phyloP scores from a whole-genome alignment of 1,140 invertebrate species.

The Drosophila repleta region DNA sequence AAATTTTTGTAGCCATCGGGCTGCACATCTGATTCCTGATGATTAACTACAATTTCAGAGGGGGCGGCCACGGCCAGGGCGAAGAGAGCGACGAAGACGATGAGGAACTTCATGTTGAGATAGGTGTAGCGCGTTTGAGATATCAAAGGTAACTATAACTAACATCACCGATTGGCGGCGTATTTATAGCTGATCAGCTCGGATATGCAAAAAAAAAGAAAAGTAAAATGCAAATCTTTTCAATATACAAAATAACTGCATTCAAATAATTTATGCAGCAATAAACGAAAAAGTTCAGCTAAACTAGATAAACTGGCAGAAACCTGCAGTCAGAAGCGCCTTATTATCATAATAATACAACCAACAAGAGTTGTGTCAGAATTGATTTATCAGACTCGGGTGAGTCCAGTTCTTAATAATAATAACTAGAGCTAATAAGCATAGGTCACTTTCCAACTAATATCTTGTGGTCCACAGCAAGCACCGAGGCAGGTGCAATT shows the following conservation, averaged over 20 bases:
- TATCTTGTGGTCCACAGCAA: too few relatives aligned
- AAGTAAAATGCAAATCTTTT: too few relatives aligned
- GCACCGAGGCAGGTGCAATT: too few relatives aligned
- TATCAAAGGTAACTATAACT: slow-evolving; percentile 42
- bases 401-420: too few relatives aligned
- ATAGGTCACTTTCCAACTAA: not conserved
- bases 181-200: slow-evolving; percentile 44
- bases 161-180: slow-evolving; percentile 21
- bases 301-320: not conserved
- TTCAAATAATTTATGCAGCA: too few relatives aligned
- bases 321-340: too few relatives aligned
- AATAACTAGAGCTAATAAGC: too few relatives aligned
- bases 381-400: too few relatives aligned
- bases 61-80: slow-evolving; percentile 60
- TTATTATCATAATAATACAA: too few relatives aligned
- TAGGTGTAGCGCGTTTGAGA: slow-evolving; percentile 38
- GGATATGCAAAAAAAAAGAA: not conserved
- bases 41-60: slow-evolving; percentile 51
- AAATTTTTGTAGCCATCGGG: slow-evolving; percentile 78
- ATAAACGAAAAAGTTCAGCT: too few relatives aligned
- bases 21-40: slow-evolving; percentile 80
- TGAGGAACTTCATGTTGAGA: slow-evolving; percentile 55
- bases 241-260: too few relatives aligned
- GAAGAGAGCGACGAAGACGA: slow-evolving; percentile 58
- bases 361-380: too few relatives aligned